These are phyloP conservation scores for Tenthredo amoena DNA, from an alignment of 2,888 invertebrate species.

Conservation along the genomic window DNA sequence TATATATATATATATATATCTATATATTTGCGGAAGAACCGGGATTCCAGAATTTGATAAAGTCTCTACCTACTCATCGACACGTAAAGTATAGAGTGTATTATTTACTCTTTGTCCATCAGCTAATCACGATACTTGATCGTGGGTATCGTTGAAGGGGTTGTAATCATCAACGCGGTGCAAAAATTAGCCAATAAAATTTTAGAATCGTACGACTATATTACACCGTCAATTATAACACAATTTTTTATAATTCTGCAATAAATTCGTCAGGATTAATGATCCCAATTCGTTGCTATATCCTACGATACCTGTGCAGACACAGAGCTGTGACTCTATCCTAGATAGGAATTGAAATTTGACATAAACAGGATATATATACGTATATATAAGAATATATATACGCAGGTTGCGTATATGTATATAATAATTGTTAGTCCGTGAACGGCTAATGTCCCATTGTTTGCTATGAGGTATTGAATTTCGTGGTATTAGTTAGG, in stretches of 20 bases:
- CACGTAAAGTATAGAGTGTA: not conserved
- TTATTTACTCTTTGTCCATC: not conserved
- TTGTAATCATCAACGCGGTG: not conserved
- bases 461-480: not conserved
- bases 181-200: no score
- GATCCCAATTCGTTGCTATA: no score
- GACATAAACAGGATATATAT: not conserved
- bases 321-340: no score
- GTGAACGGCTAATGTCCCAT: not conserved
- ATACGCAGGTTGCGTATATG: not conserved
- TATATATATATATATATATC: not conserved
- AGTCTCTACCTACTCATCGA: not conserved
- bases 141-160: not conserved
- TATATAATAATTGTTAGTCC: not conserved
- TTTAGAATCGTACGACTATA: no score
- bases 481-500: slow-evolving; percentile 11
- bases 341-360: not conserved
- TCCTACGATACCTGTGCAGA: no score
- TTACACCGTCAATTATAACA: no score
- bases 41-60: not conserved
- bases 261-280: no score
- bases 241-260: no score
- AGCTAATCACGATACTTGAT: slow-evolving; percentile 5
- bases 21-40: not conserved
- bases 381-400: not conserved